Evolutionary conservation across 2,888 invertebrate species (phyloP).

Genomic region (Scaeva pyrastri): DNA sequence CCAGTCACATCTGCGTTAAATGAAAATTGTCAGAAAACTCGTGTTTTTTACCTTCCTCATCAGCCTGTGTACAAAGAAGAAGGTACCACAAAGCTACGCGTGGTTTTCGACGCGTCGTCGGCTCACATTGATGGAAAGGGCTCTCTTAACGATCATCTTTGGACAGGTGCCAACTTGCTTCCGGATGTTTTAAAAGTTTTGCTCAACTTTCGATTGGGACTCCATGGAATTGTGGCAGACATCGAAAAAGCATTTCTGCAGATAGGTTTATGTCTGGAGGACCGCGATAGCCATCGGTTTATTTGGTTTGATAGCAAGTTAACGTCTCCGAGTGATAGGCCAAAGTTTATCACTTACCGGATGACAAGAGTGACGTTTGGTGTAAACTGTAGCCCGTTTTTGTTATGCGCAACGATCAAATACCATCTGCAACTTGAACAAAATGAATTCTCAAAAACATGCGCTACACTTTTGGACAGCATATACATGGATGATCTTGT

Average conservation of each 20-base stretch:
- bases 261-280: neutral
- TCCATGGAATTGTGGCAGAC: constrained; percentile 33
- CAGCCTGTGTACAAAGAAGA: too few relatives aligned
- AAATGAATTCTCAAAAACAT: neutral
- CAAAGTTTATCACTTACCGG: neutral
- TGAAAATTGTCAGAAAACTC: too few relatives aligned
- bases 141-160: constrained; percentile 48
- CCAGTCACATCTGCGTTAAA: too few relatives aligned
- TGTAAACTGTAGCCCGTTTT: constrained; percentile 23
- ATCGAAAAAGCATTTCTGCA: constrained; percentile 27
- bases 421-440: neutral
- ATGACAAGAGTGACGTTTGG: constrained; percentile 44
- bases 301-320: constrained; percentile 18
- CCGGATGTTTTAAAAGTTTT: constrained; percentile 37
- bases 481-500: constrained; percentile 42
- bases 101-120: neutral
- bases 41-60: too few relatives aligned
- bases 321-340: constrained; percentile 10
- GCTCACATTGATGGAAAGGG: neutral
- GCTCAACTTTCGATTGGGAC: constrained; percentile 36
- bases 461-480: neutral
- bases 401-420: constrained; percentile 20
- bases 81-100: too few relatives aligned
- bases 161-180: too few relatives aligned
- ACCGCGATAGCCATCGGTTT: constrained; percentile 40